A percentile compares a stretch with the other conserved stretches of the same genome.
phyloP scores from a whole-genome alignment of 30 jellyfish, hydroid and myxozoan species.

The Cassiopea andromeda region DNA sequence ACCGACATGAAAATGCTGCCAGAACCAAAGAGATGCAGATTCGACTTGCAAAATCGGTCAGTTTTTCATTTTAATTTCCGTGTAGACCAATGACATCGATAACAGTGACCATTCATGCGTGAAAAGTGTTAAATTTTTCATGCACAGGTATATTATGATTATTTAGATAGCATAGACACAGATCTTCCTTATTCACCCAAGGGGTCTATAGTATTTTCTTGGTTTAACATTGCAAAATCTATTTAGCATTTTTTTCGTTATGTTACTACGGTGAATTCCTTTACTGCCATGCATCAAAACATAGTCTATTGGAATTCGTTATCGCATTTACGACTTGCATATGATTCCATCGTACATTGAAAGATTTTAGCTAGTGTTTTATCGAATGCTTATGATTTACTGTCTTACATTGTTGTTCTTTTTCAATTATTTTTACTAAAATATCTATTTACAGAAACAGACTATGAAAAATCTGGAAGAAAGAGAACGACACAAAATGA shows the following conservation, averaged over 20 bases:
- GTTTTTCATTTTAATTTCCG: not conserved
- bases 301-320: too few species aligned
- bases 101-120: not conserved
- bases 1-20: constrained; percentile 33
- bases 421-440: not conserved
- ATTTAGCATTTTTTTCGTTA: too few species aligned
- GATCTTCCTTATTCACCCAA: too few species aligned
- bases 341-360: too few species aligned
- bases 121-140: too few species aligned
- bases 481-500: constrained; percentile 45
- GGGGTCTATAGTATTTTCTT: too few species aligned
- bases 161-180: too few species aligned
- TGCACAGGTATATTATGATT: too few species aligned
- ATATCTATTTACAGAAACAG: not conserved
- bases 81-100: not conserved
- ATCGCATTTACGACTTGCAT: too few species aligned
- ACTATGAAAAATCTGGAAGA: constrained; percentile 41
- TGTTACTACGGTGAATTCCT: too few species aligned
- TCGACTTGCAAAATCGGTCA: constrained; percentile 37
- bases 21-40: constrained; percentile 40
- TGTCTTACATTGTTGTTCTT: not conserved
- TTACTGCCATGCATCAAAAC: too few species aligned
- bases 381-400: not conserved
- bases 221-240: too few species aligned
- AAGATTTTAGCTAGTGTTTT: not conserved